Conservation (phyloP, 2,113 vertebrate species). For the Ailuropoda melanoleuca region DNA sequence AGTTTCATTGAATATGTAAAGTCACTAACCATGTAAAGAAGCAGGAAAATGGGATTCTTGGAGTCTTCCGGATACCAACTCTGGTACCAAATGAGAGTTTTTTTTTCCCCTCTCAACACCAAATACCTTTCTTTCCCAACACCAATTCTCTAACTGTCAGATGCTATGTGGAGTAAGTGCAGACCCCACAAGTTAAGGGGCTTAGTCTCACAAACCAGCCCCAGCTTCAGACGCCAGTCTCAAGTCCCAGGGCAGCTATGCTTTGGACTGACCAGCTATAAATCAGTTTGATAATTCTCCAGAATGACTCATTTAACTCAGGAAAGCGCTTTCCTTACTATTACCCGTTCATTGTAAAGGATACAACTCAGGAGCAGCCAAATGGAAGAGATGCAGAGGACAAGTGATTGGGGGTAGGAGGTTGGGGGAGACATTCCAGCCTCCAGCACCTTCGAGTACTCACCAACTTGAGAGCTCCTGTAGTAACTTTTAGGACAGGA, state of each 20-base stretch:
- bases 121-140: neutral
- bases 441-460: neutral
- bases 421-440: neutral
- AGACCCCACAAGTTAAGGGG: neutral
- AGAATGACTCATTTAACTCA: neutral
- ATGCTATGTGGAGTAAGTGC: neutral
- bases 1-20: neutral
- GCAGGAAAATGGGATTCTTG: neutral
- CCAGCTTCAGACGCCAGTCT: neutral
- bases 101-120: neutral
- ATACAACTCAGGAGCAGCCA: neutral
- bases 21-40: neutral
- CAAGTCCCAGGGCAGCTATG: neutral
- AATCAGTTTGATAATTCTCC: neutral
- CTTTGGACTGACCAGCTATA: neutral
- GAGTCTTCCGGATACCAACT: neutral
- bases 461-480: neutral
- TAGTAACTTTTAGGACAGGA: neutral
- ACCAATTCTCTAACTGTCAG: neutral
- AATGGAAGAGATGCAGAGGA: neutral
- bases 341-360: neutral
- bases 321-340: neutral
- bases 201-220: neutral
- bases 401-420: neutral
- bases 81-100: neutral